Base-by-base conservation (phyloP, 2,888 invertebrate genomes). In the Rotaria magnacalcarata region DNA sequence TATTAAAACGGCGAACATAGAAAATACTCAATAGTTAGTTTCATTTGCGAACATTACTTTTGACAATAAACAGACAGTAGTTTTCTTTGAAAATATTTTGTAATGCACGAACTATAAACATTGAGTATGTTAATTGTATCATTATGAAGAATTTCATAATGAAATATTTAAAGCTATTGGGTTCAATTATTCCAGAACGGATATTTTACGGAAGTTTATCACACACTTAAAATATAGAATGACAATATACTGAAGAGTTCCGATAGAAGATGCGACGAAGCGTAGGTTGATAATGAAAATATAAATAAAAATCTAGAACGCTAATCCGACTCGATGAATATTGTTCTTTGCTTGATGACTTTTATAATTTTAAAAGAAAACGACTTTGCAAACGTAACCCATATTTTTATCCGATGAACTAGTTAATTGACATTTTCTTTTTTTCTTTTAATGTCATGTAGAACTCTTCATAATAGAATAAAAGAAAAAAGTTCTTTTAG, bases 41-140 rank as follows among this genome's bases (percentile, higher is more conserved):
- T 5, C 0, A 67, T 34, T 14, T 16, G 1, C 1, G 19, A 10
- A 27, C 27, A 10, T 10, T 67, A 6, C 4, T 2, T 27, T 11
- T 67, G 5, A 2, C 14, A 5, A 2, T 16, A 14, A 5, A 34
- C 10, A 19, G 5, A 0, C 4, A 0, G 16, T 7, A 5, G 19
- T 67, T 34, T 34, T 56, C 7, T 24, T 24, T 14, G 8, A 24
- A 56, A 60, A 54, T 19, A 27, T 34, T 14, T 4, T 34, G 7
- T 4, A 67, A 41, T 67, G 7, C 11, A 34, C 34, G 16, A 16
- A 34, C 34, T 34, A 19, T 34, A 10, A 24, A 56, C 21, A 24
- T 24, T 24, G 7, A 56, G 56, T 8, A 56, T 24, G 56, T 56
- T 21, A 2, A 56, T 24, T 24, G 24, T 6, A 67, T 14, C 19